Evolutionary conservation across 2,888 invertebrate species (phyloP), one percentile per base, ranked within the genome.

Genomic region (Auanema sp.): DNA sequence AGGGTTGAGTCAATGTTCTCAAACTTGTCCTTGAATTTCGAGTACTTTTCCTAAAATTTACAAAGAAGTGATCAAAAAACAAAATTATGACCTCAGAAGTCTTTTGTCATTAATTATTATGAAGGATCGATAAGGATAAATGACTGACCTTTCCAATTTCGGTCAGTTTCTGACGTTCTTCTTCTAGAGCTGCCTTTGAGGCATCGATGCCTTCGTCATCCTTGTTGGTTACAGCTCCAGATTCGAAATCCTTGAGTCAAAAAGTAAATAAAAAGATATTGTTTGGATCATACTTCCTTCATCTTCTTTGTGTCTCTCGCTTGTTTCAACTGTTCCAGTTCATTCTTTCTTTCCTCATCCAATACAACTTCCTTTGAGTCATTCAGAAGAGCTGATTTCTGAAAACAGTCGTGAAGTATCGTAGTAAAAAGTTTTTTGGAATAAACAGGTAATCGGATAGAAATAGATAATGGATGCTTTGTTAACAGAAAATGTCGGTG

Each of bases 11-110:
- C 78, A 43, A 79, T 68, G 44, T 80, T 77, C 68, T 81, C 81
- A 60, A 81, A 81, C 44, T 75, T 77, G 42, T 78, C 72, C 64
- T 81, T 81, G 75, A 81, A 81, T 60, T 77, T 73, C 43, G 76
- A 75, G 60, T 78, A 78, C 54, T 79, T 80, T 47, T 79, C 77
- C 71, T 76, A 59, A 76, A 57, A 14, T 43, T 40, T 41, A 23
- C 25, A 3, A 33, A 8, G 33, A 33, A 33, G 33, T 33, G 33
- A 33, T 33, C 33, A 33, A 33, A 24, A 24, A 24, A 23, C 21
- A 40, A 55, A 40, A 16, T 33, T 33, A 24, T 33, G 41, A 25
- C 41, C 24, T 33, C 33, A 33, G 33, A n/a, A 24, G 24, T 21
- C 24, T 23, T 47, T 52, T 52, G n/a, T n/a, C 21, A 18, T 1